A percentile compares a stretch with the other conserved stretches of the same genome.
Conservation (phyloP, 2,113 vertebrate species). For the Cyprinodon brontotheroides region DNA sequence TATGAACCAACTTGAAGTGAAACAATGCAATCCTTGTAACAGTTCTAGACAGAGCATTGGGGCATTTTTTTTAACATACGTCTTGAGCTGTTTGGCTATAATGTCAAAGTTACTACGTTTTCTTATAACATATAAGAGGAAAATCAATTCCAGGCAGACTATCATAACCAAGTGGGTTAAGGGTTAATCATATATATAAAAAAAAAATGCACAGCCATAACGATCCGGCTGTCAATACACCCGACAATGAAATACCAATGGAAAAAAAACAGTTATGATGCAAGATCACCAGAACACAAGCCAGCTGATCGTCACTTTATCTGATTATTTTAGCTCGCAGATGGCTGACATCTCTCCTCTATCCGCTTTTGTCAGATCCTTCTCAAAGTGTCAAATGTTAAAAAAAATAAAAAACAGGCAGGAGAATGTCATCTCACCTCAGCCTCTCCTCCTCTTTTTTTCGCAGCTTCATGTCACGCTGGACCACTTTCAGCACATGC, state of each 20-base stretch:
- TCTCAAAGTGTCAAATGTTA: conserved; percentile 18
- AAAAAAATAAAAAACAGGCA: neutral
- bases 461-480: conserved; percentile 93
- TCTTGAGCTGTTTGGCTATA: too few relatives aligned
- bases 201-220: neutral
- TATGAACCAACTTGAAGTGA: neutral
- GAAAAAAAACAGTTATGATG: too few relatives aligned
- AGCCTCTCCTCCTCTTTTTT: conserved; percentile 94
- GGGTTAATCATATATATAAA: neutral
- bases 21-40: too few relatives aligned
- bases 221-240: neutral
- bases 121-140: too few relatives aligned
- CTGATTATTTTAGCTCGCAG: conserved; percentile 25
- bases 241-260: neutral
- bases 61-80: too few relatives aligned
- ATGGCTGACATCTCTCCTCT: conserved; percentile 7
- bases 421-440: conserved; percentile 79
- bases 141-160: too few relatives aligned
- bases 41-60: too few relatives aligned
- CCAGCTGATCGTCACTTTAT: neutral
- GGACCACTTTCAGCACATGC: conserved; percentile 94
- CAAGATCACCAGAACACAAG: neutral
- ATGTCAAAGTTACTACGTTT: too few relatives aligned
- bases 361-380: conserved; percentile 19
- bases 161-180: too few relatives aligned